These are phyloP conservation scores for Notamacropus eugenii DNA, from an alignment of 2,797 vertebrate genomes.

Conservation along the genomic window DNA sequence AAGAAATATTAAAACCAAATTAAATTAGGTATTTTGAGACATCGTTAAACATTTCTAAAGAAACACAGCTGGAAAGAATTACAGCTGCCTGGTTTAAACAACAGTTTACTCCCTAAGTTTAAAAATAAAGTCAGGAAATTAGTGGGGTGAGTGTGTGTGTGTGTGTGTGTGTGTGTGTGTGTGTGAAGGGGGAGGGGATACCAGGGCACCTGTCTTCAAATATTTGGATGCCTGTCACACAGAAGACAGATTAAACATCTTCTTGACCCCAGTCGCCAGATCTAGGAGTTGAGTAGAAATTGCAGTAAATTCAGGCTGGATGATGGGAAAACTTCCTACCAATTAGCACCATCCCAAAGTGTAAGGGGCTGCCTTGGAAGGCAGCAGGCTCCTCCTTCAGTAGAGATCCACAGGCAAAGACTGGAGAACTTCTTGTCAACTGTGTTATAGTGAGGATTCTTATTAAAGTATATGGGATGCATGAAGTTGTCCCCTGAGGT, in stretches of 20 bases:
- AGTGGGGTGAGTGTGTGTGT: neutral
- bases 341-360: neutral
- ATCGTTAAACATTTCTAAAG: slow-evolving; percentile 46
- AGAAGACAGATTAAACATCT: neutral
- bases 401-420: neutral
- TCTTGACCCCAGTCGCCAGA: neutral
- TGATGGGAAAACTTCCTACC: neutral
- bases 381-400: neutral
- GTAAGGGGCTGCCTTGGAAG: neutral
- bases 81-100: slow-evolving; percentile 38
- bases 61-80: slow-evolving; percentile 43
- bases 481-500: neutral
- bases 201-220: neutral
- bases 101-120: neutral
- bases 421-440: neutral
- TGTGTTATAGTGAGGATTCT: neutral
- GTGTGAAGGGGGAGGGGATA: accelerated
- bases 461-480: neutral
- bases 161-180: no score
- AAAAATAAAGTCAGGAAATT: neutral
- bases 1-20: slow-evolving; percentile 61
- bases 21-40: slow-evolving; percentile 51
- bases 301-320: neutral
- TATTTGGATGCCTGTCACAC: neutral
- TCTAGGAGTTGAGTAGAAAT: neutral